phyloP scores from a whole-genome alignment of 2,113 vertebrate species.

The Sturnira hondurensis region DNA sequence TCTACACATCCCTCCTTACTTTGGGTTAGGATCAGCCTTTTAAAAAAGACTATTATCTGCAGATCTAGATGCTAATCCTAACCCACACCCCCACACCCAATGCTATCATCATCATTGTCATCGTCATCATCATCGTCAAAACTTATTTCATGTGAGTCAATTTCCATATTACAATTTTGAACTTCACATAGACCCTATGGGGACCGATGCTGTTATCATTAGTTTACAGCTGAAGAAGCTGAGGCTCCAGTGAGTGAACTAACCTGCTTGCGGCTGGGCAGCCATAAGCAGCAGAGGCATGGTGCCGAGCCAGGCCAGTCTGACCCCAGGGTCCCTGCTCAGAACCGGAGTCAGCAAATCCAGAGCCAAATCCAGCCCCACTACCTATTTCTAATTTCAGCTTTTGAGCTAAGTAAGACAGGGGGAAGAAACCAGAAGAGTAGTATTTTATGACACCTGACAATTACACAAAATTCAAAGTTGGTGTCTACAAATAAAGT shows the following conservation, averaged over 20 bases:
- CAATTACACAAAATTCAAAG: not conserved
- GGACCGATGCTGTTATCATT: not conserved
- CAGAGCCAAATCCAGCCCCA: not conserved
- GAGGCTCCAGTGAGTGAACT: not conserved
- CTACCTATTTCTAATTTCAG: not conserved
- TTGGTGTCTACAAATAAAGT: not conserved
- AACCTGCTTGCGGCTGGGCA: not conserved
- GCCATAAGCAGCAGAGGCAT: not conserved
- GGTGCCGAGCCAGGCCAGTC: not conserved
- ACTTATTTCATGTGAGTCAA: not conserved
- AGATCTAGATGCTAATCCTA: not conserved
- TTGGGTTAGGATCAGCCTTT: not conserved
- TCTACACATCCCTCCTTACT: not conserved
- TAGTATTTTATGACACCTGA: not conserved
- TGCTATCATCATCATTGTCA: not conserved
- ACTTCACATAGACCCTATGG: not conserved
- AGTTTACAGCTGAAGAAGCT: not conserved
- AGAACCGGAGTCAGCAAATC: no score
- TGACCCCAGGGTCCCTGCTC: not conserved
- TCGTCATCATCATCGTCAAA: not conserved
- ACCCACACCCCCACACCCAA: fast-evolving
- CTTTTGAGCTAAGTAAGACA: not conserved
- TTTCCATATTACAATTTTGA: not conserved
- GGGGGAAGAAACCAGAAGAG: not conserved
- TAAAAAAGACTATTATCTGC: not conserved